Base-by-base conservation (phyloP, 2,888 invertebrate species). In the Leptopilina syphax region DNA sequence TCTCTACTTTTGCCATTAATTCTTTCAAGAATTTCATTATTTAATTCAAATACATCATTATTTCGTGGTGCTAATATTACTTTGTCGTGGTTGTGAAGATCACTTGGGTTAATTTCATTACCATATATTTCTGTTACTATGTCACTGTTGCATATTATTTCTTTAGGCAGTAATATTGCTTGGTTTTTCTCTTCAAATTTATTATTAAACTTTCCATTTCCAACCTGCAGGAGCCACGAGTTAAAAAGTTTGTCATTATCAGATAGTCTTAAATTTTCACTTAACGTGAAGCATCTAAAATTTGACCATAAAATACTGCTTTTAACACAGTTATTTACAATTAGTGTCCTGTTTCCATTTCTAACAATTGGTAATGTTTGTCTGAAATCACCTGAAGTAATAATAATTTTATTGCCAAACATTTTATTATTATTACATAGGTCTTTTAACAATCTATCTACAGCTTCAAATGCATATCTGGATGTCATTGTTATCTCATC, bases 401-500 rank as follows among this genome's bases (percentile, higher is more conserved):
- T 60, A 1, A 60, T 18, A 60, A 60, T 60, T 60, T 60, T 60
- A 7, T 60, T 60, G 2, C 60, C 18, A 60, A 60, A 60, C 1
- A 3, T 60, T n/a, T 60, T 7, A 7, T n/a, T 7, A n/a, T n/a
- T n/a, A 6, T 60, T 18, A 60, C 60, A 60, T n/a, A 60, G n/a
- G n/a, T 60, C 60, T n/a, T 6, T 13, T 3, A 13, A 60, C 6
- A n/a, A 60, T 7, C 60, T 60, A n/a, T 60, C n/a, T n/a, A 60
- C 60, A n/a, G 60, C 60, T 60, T 60, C 60, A 60, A 60, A 60
- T n/a, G 60, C 60, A 60, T 60, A 7, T 60, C n/a, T 60, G 5
- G 60, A 60, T 6, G 60, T 60, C 60, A 60, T 60, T n/a, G 60
- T 60, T 2, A 65, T 34, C 79, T 85, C 83, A 65, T 84, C 83